phyloP scores from a whole-genome alignment of 2,888 invertebrate genomes.

The Rhaphigaster nebulosa region DNA sequence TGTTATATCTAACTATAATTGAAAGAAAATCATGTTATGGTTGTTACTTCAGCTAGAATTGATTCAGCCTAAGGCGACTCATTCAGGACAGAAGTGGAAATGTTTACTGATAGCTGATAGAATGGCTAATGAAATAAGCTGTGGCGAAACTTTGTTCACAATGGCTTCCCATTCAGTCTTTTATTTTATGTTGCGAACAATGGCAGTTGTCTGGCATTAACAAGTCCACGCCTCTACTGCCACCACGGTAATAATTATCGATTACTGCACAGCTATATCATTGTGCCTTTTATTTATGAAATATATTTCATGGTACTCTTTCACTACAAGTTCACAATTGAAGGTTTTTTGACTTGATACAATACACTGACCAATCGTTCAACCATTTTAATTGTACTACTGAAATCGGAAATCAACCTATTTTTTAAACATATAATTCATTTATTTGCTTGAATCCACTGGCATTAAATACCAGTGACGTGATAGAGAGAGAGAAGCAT shows the following conservation, averaged over 20 bases:
- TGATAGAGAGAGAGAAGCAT: too few relatives aligned
- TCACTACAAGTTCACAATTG: not conserved
- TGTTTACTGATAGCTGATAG: not conserved
- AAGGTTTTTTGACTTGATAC: not conserved
- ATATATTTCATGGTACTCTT: not conserved
- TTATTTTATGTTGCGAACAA: not conserved
- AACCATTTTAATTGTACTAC: not conserved
- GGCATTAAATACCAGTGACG: too few relatives aligned
- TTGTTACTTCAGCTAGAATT: not conserved
- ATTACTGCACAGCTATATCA: not conserved
- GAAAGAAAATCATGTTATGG: not conserved
- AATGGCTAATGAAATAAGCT: conserved; percentile 20
- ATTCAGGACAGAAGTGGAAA: not conserved
- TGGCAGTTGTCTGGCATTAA: not conserved
- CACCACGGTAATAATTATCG: not conserved
- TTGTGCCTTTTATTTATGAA: not conserved
- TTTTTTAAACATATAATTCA: too few relatives aligned
- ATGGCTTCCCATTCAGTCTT: conserved; percentile 17
- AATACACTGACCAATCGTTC: not conserved
- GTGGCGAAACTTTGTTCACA: not conserved
- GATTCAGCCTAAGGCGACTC: not conserved
- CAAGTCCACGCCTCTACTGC: conserved; percentile 1
- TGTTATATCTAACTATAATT: not conserved
- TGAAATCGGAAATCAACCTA: too few relatives aligned
- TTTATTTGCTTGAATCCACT: too few relatives aligned